phyloP scores from a whole-genome alignment of 2,888 invertebrate genomes.

The Stenoptilia bipunctidactyla region DNA sequence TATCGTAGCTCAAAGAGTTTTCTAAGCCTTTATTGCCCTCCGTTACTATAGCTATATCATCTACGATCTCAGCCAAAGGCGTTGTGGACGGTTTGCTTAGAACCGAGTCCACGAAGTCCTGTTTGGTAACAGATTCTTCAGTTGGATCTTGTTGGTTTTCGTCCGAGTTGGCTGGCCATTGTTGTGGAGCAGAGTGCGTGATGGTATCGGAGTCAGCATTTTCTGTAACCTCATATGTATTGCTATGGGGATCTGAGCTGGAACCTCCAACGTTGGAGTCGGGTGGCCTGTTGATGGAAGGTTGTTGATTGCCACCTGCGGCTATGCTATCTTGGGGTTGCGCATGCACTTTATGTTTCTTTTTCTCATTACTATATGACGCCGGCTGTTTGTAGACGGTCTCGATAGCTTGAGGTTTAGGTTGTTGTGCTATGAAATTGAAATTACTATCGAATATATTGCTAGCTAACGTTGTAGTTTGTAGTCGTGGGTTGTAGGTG shows the following conservation, averaged over 20 bases:
- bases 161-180: slow-evolving; percentile 30
- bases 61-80: slow-evolving; percentile 35
- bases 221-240: slow-evolving; percentile 61
- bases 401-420: slow-evolving; percentile 43
- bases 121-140: slow-evolving; percentile 34
- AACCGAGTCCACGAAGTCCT: slow-evolving; percentile 26
- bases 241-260: slow-evolving; percentile 22
- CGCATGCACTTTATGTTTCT: slow-evolving; percentile 34
- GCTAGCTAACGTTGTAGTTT: slow-evolving; percentile 35
- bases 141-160: slow-evolving; percentile 23
- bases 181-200: slow-evolving; percentile 35
- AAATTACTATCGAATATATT: slow-evolving; percentile 37
- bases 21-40: slow-evolving; percentile 52
- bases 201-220: slow-evolving; percentile 39
- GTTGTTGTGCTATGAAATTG: slow-evolving; percentile 31
- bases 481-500: slow-evolving; percentile 46
- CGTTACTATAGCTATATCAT: slow-evolving; percentile 55
- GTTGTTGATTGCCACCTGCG: slow-evolving; percentile 42
- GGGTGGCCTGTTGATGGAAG: slow-evolving; percentile 27
- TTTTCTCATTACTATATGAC: slow-evolving; percentile 31
- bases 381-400: slow-evolving; percentile 36
- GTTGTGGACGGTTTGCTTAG: slow-evolving; percentile 37
- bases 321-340: slow-evolving; percentile 36
- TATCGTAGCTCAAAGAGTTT: slow-evolving; percentile 52
- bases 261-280: slow-evolving; percentile 20